phyloP scores from a whole-genome alignment of 2,797 vertebrate genomes.

The Myotis daubentonii region DNA sequence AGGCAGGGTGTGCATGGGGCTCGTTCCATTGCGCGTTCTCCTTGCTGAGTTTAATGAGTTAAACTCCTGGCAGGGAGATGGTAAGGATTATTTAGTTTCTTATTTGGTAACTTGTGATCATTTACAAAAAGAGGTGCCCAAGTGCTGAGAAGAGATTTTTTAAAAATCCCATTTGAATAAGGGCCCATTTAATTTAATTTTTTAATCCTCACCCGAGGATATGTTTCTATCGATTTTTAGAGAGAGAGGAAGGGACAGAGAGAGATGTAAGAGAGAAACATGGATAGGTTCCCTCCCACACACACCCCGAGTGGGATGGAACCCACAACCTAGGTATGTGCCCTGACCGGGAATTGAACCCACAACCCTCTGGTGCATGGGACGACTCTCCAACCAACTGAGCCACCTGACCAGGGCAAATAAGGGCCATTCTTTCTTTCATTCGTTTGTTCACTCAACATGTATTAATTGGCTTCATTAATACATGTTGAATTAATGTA shows the following conservation, averaged over 20 bases:
- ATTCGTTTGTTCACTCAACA: background rate
- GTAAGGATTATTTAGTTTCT: slow-evolving; percentile 6
- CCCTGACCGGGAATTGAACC: background rate
- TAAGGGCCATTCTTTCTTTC: background rate
- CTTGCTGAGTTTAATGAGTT: background rate
- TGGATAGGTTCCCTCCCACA: background rate
- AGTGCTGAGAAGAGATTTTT: background rate
- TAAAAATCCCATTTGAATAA: background rate
- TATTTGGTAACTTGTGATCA: background rate
- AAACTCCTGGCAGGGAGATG: background rate
- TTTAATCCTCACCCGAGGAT: background rate
- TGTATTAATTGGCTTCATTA: background rate
- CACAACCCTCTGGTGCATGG: background rate
- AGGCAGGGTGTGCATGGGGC: background rate
- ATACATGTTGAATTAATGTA: too few relatives aligned
- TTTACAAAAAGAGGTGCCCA: slow-evolving; percentile 30
- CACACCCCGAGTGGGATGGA: background rate
- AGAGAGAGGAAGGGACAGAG: background rate
- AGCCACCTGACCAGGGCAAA: background rate
- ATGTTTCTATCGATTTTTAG: background rate
- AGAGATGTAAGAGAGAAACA: background rate
- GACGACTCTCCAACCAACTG: background rate
- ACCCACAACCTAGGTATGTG: background rate
- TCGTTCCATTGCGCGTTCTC: background rate
- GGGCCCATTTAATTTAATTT: background rate